phyloP scores from a whole-genome alignment of 2,888 invertebrate species.

The Tethea ocularis region DNA sequence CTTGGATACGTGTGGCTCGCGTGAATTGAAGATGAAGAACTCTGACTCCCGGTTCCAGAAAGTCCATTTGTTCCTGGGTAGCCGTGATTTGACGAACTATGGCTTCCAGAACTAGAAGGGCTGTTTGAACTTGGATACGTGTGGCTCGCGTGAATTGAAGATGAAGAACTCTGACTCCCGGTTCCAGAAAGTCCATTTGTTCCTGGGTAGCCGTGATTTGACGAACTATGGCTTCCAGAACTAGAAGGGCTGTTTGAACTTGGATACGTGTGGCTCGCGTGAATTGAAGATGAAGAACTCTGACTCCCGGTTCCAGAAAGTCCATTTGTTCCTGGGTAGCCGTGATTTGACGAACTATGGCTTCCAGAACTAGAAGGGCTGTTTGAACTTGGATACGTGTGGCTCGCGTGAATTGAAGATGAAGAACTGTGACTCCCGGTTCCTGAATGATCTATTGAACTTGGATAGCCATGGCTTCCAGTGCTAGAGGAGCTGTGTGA shows the following conservation, averaged over 20 bases:
- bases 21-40: not conserved
- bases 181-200: not conserved
- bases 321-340: constrained; percentile 3
- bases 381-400: not conserved
- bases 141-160: not conserved
- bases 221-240: not conserved
- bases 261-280: not conserved
- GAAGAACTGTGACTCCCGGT: not conserved
- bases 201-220: not conserved
- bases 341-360: constrained; percentile 2
- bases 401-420: not conserved
- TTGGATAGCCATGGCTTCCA: constrained; percentile 7
- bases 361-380: not conserved
- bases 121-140: not conserved
- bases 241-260: not conserved
- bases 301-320: constrained; percentile 6
- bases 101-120: not conserved
- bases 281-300: not conserved
- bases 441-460: not conserved
- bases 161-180: not conserved
- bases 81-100: not conserved
- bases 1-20: not conserved
- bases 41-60: not conserved
- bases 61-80: not conserved
- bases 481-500: not conserved